Evolutionary conservation across 1,140 invertebrate genomes (phyloP).

Genomic region (Helicoverpa armigera): DNA sequence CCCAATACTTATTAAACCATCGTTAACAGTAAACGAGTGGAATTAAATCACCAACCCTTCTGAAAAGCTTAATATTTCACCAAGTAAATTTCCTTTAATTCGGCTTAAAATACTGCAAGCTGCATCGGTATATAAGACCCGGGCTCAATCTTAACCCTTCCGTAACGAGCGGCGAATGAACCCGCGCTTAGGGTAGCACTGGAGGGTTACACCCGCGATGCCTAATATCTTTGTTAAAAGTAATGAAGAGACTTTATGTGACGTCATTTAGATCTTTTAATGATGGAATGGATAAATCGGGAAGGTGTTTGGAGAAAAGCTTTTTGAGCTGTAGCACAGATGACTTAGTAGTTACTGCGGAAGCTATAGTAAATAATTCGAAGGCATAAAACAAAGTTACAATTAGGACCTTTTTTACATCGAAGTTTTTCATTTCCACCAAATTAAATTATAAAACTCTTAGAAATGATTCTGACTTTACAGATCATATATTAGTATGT

Average conservation of each 20-base stretch:
- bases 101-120: conserved; percentile 67
- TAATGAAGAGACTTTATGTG: conserved; percentile 42
- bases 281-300: neutral
- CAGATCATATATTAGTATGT: too few species aligned
- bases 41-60: conserved; percentile 16
- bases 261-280: conserved; percentile 37
- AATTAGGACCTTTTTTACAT: too few species aligned
- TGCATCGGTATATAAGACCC: conserved; percentile 57
- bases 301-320: neutral
- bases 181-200: conserved; percentile 56
- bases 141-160: conserved; percentile 66
- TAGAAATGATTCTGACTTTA: too few species aligned
- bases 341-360: neutral
- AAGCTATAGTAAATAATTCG: too few species aligned
- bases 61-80: conserved; percentile 45
- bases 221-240: conserved; percentile 54
- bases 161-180: conserved; percentile 65
- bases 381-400: too few species aligned
- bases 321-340: neutral
- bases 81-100: conserved; percentile 61
- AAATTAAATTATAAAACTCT: too few species aligned
- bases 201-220: conserved; percentile 46
- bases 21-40: conserved; percentile 21
- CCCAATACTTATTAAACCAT: conserved; percentile 16
- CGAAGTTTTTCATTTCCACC: too few species aligned